Conservation (phyloP, 2,888 invertebrate species). For the Drosophila bunnanda region DNA sequence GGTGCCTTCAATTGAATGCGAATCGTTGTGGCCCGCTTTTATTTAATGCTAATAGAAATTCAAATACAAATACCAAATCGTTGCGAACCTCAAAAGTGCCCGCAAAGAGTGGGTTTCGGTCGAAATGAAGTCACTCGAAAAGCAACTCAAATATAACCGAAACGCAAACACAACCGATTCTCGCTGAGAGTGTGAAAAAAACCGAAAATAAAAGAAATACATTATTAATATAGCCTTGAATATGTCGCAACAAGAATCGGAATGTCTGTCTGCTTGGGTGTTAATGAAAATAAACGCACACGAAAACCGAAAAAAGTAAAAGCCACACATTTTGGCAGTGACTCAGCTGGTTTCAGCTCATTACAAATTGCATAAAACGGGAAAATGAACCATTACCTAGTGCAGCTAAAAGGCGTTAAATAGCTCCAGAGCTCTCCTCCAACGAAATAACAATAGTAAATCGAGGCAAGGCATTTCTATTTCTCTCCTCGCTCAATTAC, state of each 20-base stretch:
- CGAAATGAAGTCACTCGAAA: constrained; percentile 45
- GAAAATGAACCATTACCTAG: constrained; percentile 10
- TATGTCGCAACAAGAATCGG: constrained; percentile 71
- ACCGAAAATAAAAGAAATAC: constrained; percentile 55
- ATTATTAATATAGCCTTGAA: constrained; percentile 70
- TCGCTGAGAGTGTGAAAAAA: constrained; percentile 47
- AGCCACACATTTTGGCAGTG: constrained; percentile 16
- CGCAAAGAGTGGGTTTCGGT: constrained; percentile 33
- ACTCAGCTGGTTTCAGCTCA: constrained; percentile 38
- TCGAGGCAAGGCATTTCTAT: constrained; percentile 4
- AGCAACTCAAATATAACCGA: constrained; percentile 13
- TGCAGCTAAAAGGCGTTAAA: constrained; percentile 7
- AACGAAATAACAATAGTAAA: constrained; percentile 5
- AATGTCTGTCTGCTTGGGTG: constrained; percentile 55
- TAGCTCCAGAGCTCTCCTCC: not conserved
- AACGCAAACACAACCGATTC: constrained; percentile 18
- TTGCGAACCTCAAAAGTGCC: not conserved
- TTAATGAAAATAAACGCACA: constrained; percentile 58
- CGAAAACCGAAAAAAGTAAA: constrained; percentile 1
- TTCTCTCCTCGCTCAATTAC: constrained; percentile 5
- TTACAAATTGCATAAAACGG: constrained; percentile 31
- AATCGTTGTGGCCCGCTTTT: constrained; percentile 64
- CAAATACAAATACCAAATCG: constrained; percentile 54
- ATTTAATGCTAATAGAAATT: constrained; percentile 72
- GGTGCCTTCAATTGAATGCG: constrained; percentile 41